These are phyloP conservation scores for Scatophagus argus DNA, from an alignment of 2,113 vertebrate genomes.

Conservation along the genomic window DNA sequence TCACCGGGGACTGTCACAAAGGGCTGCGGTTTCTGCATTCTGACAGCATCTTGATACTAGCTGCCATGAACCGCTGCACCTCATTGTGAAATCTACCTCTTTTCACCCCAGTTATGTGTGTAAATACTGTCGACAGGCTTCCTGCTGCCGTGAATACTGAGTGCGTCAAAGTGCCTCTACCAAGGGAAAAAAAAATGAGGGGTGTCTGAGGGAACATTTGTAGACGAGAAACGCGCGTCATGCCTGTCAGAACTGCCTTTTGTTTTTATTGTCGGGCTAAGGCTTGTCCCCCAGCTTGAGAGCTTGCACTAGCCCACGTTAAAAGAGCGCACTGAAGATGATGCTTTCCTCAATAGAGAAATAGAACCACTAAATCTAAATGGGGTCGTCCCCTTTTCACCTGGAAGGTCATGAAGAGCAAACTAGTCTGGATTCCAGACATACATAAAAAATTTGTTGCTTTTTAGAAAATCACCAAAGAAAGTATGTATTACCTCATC, in stretches of 20 bases:
- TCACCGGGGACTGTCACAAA: conserved; percentile 52
- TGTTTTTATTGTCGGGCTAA: conserved; percentile 55
- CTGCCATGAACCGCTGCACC: conserved; percentile 61
- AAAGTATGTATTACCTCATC: neutral
- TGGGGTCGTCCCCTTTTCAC: conserved; percentile 15
- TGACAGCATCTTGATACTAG: conserved; percentile 52
- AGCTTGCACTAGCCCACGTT: conserved; percentile 27
- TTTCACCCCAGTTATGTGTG: conserved; percentile 71
- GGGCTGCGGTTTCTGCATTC: conserved; percentile 49
- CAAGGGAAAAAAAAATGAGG: conserved; percentile 48
- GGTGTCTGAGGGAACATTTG: conserved; percentile 61
- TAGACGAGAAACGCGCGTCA: conserved; percentile 58
- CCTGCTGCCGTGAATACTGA: conserved; percentile 67
- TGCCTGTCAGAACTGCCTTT: conserved; percentile 65
- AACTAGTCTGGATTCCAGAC: neutral
- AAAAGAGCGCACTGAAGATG: conserved; percentile 30
- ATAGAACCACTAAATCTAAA: conserved; percentile 5
- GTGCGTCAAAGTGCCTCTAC: conserved; percentile 63
- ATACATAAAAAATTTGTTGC: conserved; percentile 19
- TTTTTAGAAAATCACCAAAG: neutral
- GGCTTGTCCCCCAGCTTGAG: conserved; percentile 49
- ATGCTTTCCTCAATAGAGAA: conserved; percentile 14
- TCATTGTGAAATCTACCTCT: conserved; percentile 69
- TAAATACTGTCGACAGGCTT: conserved; percentile 71
- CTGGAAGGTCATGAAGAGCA: conserved; percentile 10